These are phyloP conservation scores for Clarias gariepinus DNA, from an alignment of 2,113 vertebrate species.

Conservation along the genomic window DNA sequence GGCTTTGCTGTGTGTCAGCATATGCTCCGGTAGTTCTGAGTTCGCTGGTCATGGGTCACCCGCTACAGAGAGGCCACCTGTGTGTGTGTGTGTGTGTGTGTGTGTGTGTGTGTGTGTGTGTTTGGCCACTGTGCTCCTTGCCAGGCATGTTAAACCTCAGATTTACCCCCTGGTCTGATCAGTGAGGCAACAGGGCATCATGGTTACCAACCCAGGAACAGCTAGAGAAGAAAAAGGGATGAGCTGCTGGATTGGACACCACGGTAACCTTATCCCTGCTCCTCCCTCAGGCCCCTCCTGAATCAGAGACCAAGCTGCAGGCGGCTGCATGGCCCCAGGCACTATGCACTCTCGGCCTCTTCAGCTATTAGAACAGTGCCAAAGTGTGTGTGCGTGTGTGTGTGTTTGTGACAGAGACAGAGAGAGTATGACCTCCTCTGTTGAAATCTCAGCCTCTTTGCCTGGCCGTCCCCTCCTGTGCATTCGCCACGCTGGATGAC, in stretches of 20 bases:
- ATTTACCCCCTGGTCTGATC: not conserved
- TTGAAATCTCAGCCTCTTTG: slow-evolving; percentile 27
- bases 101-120: no score
- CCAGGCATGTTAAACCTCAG: not conserved
- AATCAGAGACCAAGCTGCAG: slow-evolving; percentile 29
- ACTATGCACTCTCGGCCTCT: slow-evolving; percentile 30
- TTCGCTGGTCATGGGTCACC: not conserved
- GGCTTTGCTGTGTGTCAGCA: slow-evolving; percentile 50
- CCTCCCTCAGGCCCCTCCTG: slow-evolving; percentile 25
- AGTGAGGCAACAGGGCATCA: not conserved
- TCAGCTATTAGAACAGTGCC: slow-evolving; percentile 23
- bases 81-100: slow-evolving; percentile 8
- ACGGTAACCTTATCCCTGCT: slow-evolving; percentile 36
- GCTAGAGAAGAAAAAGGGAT: not conserved
- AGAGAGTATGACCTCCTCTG: slow-evolving; percentile 19
- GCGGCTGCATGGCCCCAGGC: not conserved
- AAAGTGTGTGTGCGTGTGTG: slow-evolving; percentile 38
- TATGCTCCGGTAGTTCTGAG: slow-evolving; percentile 42
- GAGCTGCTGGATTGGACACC: slow-evolving; percentile 28
- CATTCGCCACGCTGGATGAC: slow-evolving; percentile 28
- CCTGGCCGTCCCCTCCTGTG: slow-evolving; percentile 36
- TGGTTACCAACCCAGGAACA: not conserved
- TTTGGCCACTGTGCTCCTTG: not conserved
- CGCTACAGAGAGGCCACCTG: not conserved
- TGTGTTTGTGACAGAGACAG: slow-evolving; percentile 23